Base-by-base conservation (phyloP, 2,888 invertebrate species). In the Litoditis marina region DNA sequence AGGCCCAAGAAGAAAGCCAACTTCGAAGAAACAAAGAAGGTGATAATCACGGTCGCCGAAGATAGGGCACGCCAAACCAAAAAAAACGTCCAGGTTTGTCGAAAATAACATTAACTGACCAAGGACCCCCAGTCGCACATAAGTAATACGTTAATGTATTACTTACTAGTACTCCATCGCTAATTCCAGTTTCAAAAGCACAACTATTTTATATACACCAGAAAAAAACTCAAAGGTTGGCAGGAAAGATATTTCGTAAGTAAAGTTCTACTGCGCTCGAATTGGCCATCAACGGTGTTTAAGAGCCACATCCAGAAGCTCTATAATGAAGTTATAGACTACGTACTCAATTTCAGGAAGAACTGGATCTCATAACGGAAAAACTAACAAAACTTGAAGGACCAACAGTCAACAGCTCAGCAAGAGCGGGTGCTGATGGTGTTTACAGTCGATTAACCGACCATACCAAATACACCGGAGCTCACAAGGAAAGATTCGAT, bases 401-500 rank as follows among this genome's bases (percentile, higher is more conserved):
- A 0, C 82, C 82, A 0, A 71, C 73, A 5, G 65, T 77, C 19
- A 77, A 74, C 53, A 66, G 68, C 28, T 79, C 79, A 7, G 78
- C 80, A 16, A 80, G 78, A 55, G 63, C 81, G 2, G 68, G 73
- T 42, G 78, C 79, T 2, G 70, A 67, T 32, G 81, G 79, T 8
- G 83, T 83, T 16, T 80, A 79, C 63, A 76, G 75, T 55, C 71
- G 83, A n/a, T 66, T 83, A 50, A 84, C 83, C 6, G 81, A 83
- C 54, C 74, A 75, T 55, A 78, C 74, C 4, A 83, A 81, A 56
- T 81, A 80, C 63, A 81, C 82, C 16, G 81, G 82, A 28, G 78
- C 83, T 31, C 81, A 82, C 65, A 84, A 84, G 63, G 83, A 83
- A 52, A 71, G 83, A 2, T 83, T 83, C 68, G 82, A 83, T 59